Evolutionary conservation across 1,140 invertebrate genomes (phyloP), one percentile per base, ranked within the genome.

Genomic region (Brachystomella parvula): DNA sequence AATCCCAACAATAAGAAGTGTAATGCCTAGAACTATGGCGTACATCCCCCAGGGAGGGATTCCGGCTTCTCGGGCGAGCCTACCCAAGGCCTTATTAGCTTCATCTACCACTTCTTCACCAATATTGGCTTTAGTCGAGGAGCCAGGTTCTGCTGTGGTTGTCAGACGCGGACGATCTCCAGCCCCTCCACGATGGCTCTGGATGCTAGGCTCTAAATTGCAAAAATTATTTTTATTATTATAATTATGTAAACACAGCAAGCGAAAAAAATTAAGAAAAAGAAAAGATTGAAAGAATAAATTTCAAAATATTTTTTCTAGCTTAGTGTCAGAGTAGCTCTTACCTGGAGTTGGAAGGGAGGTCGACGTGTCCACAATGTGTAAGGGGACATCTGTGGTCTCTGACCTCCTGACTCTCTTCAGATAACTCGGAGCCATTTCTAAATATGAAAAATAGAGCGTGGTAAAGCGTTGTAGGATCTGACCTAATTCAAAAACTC

Each of bases 41-140:
- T 24, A 6, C 64, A 90, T 77, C 47, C 81, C 85, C 86, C 86
- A 6, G 12, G 21, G 24, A 26, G 24, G 6, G 15, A 53, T 24
- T 53, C 24, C 12, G 24, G 49, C 24, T 53, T 9, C 24, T 53
- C 9, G n/a, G 24, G 24, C 49, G 3, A 15, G 24, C 12, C 24
- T 53, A 6, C 24, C 12, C 12, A 53, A 53, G 15, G 81, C 39
- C 39, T 44, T 12, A 44, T 44, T 44, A 44, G n/a, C 39, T 44
- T 12, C 9, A 44, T 12, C 39, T 24, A 79, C 69, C 2, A 75
- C 64, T 21, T 74, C 71, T 65, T 74, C 73, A 31, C 57, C 17
- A 60, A 33, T 66, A 67, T 61, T 58, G 73, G 44, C 66, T 74
- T 67, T 73, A 60, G 67, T 73, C 63, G 61, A 59, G 30, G 26